Evolutionary conservation across 2,113 vertebrate species (phyloP).

Genomic region (Corydoras sp.): DNA sequence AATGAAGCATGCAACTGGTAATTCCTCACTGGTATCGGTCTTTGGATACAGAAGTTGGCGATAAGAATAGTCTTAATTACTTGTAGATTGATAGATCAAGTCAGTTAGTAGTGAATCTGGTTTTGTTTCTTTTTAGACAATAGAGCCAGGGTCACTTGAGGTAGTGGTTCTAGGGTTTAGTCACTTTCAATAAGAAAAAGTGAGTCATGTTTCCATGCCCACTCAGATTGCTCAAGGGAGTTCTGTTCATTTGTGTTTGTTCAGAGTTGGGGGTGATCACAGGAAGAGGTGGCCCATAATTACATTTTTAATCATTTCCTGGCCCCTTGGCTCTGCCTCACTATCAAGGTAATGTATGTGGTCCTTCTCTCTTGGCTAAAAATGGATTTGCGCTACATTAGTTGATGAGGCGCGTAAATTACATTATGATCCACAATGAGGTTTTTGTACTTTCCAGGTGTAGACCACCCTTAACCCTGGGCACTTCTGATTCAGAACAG

Average conservation of each 20-base stretch:
- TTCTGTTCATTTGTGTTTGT: constrained; percentile 32
- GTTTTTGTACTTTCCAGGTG: constrained; percentile 61
- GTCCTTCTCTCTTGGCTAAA: constrained; percentile 63
- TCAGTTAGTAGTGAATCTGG: background rate
- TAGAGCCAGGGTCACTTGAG: background rate
- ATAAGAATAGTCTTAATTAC: constrained; percentile 5
- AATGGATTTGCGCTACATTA: constrained; percentile 75
- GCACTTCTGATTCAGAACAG: constrained; percentile 4
- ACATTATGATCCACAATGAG: constrained; percentile 69
- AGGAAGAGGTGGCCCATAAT: constrained; percentile 63
- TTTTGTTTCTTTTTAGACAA: background rate
- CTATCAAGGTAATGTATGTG: constrained; percentile 72
- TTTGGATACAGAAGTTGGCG: background rate
- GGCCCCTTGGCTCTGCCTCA: constrained; percentile 56
- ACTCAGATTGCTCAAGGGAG: constrained; percentile 38
- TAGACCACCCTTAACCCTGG: constrained; percentile 38
- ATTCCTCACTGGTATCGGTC: background rate
- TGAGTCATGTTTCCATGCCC: constrained; percentile 15
- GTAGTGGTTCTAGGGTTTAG: background rate
- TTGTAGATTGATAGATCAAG: constrained; percentile 2
- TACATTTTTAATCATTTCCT: constrained; percentile 68
- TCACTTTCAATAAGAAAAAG: background rate
- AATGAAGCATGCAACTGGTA: background rate
- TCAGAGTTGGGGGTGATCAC: constrained; percentile 36
- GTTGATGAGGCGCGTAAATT: constrained; percentile 72